These are phyloP conservation scores for Yponomeuta plumbellus DNA, from an alignment of 2,888 invertebrate species.

Conservation along the genomic window DNA sequence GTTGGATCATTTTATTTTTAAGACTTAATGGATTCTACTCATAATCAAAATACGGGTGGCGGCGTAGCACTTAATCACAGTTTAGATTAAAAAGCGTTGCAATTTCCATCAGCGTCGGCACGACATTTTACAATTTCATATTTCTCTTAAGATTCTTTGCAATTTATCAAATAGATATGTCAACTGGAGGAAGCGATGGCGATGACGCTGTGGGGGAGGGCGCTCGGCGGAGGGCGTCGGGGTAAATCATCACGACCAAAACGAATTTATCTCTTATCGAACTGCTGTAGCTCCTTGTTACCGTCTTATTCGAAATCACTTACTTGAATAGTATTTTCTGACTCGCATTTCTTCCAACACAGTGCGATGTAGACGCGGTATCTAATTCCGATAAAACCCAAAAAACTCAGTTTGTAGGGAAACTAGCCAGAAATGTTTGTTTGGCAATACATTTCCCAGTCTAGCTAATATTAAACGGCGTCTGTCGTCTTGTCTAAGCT, in stretches of 20 bases:
- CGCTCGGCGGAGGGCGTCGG: conserved; percentile 30
- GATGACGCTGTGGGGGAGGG: conserved; percentile 52
- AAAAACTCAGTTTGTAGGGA: too few species aligned
- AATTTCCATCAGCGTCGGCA: neutral
- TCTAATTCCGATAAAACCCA: too few species aligned
- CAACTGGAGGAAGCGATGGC: conserved; percentile 43
- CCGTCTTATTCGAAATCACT: conserved; percentile 19
- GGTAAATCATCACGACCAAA: conserved; percentile 61
- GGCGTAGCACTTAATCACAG: neutral
- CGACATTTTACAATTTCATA: conserved; percentile 40
- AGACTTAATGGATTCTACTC: neutral
- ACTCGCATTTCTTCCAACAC: neutral
- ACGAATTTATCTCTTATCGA: conserved; percentile 55
- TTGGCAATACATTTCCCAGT: neutral
- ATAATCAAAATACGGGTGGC: neutral
- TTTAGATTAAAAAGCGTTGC: conserved; percentile 10
- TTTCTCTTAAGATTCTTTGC: conserved; percentile 49
- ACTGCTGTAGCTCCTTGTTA: conserved; percentile 41
- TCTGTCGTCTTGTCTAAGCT: neutral
- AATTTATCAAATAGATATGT: conserved; percentile 64
- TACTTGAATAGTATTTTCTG: neutral
- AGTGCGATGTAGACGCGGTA: too few species aligned
- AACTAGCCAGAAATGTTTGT: neutral
- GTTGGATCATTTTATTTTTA: neutral
- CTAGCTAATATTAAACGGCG: neutral